These are phyloP conservation scores for Orycteropus afer DNA, from an alignment of 2,113 vertebrate species.

Conservation along the genomic window DNA sequence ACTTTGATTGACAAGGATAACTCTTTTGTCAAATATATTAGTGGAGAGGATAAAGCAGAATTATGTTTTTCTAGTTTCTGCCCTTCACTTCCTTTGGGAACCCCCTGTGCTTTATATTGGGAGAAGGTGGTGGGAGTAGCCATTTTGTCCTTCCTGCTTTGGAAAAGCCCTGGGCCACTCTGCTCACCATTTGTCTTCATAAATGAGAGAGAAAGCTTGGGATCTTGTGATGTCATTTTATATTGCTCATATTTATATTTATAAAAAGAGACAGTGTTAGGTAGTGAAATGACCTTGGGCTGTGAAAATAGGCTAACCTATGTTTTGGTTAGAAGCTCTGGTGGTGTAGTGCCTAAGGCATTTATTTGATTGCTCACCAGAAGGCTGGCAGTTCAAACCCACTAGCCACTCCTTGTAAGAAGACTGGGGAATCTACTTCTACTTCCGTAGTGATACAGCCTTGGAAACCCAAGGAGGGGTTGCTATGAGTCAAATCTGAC, in stretches of 20 bases:
- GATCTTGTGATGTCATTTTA: neutral
- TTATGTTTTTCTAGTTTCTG: neutral
- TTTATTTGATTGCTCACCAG: no score
- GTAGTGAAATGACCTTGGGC: neutral
- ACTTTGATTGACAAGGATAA: neutral
- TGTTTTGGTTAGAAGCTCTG: no score
- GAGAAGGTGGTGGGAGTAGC: neutral
- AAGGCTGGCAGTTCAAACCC: no score
- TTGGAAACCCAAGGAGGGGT: no score
- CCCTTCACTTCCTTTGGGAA: neutral
- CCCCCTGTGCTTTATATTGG: neutral
- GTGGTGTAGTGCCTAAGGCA: no score
- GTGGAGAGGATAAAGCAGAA: neutral
- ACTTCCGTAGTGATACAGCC: no score
- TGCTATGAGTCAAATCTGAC: no score
- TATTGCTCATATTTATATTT: conserved; percentile 39
- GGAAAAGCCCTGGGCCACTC: neutral
- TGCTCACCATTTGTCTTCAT: neutral
- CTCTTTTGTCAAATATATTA: conserved; percentile 15
- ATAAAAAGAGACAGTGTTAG: conserved; percentile 25
- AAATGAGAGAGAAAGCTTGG: conserved; percentile 21
- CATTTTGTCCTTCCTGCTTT: neutral
- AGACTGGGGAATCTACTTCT: no score
- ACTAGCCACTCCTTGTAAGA: no score
- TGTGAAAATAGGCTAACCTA: neutral